Evolutionary conservation across 2,888 invertebrate species (phyloP), one percentile per base, ranked within the genome.

Genomic region (Noctua janthina): DNA sequence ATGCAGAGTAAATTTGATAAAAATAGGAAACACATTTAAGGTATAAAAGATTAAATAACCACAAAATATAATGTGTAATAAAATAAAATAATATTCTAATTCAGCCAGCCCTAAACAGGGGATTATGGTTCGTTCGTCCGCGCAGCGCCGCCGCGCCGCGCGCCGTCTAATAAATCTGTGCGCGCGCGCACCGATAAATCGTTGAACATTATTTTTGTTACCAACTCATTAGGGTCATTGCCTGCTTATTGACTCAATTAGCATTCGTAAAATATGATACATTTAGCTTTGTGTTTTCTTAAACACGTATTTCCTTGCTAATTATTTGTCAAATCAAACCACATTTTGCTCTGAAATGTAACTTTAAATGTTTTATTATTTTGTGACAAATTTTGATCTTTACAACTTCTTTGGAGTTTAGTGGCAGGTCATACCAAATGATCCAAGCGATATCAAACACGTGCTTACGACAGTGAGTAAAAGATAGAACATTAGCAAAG

Each of bases 181-280:
- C 95, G 95, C 96, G 94, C 93, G 95, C 96, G 95, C 96, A 94
- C 90, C 95, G 93, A 96, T 96, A 96, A 96, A 96, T 96, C 95
- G 95, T 94, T 92, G 91, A 91, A 94, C 96, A 96, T 96, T 96
- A 96, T 96, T 96, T 96, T 96, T 96, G 96, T 96, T 96, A 94
- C 95, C 94, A 94, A 93, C 96, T 96, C 96, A 96, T 96, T 96
- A 96, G 95, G 96, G 97, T 96, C 96, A 95, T 96, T 96, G 96
- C 92, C 96, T 96, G 95, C 95, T 94, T 94, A 96, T 95, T 96
- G 96, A 94, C 95, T 96, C 96, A 95, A 95, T 95, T 95, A 94
- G 91, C 90, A 82, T 91, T 72, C 89, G 86, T 95, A 93, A 95
- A 94, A 94, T 96, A 96, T 94, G 93, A 95, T 90, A 92, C 91